Evolutionary conservation across 2,113 vertebrate genomes (phyloP).

Genomic region (Aviceda subcristata): DNA sequence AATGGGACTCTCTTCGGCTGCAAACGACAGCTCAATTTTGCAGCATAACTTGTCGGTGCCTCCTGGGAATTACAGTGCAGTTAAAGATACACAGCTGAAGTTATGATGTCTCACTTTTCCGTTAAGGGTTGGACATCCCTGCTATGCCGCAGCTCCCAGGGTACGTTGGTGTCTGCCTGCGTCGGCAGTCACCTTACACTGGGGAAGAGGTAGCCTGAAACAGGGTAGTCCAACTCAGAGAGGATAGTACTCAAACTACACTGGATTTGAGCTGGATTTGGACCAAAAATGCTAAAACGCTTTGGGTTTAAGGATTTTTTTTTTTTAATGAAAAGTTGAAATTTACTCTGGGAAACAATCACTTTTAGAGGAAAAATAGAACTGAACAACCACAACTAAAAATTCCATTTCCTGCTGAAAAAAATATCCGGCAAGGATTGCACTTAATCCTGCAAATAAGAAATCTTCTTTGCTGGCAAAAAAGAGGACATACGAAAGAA

Average conservation of each 20-base stretch:
- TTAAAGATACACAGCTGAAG: background rate
- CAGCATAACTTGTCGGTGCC: background rate
- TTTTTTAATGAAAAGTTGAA: slow-evolving; percentile 18
- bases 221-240: background rate
- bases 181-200: background rate
- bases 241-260: background rate
- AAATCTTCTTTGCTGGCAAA: background rate
- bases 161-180: background rate
- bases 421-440: background rate
- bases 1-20: background rate
- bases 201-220: background rate
- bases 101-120: background rate
- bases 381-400: slow-evolving; percentile 39
- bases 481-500: background rate
- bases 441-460: slow-evolving; percentile 35
- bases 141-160: background rate
- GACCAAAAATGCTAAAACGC: background rate
- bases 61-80: background rate
- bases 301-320: background rate
- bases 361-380: slow-evolving; percentile 27
- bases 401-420: slow-evolving; percentile 37
- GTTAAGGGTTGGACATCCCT: background rate
- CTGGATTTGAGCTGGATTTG: background rate
- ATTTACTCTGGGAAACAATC: slow-evolving; percentile 24
- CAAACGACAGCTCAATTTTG: background rate